Conservation (phyloP, 2,797 vertebrate species). For the Mallotus villosus region DNA sequence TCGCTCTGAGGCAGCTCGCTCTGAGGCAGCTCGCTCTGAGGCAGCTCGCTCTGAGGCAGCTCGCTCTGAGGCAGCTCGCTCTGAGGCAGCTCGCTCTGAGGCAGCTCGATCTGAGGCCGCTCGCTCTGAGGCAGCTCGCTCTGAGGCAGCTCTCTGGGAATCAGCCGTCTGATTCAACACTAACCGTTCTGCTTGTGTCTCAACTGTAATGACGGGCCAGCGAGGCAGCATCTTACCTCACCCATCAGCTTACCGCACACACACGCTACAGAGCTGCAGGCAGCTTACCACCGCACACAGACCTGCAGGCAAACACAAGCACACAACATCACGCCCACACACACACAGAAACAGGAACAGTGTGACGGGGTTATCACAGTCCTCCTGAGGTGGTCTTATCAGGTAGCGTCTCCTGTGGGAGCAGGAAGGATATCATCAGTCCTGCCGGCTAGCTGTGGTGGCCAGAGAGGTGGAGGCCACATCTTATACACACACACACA, state of each 20-base stretch:
- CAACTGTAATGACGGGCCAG: no score
- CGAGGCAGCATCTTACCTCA: background rate
- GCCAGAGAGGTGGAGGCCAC: background rate
- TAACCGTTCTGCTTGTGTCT: slow-evolving; percentile 27
- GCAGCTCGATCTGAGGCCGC: no score
- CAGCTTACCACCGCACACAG: slow-evolving; percentile 50
- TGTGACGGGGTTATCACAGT: slow-evolving; percentile 24
- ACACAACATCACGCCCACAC: background rate
- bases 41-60: no score
- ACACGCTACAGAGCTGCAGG: slow-evolving; percentile 52
- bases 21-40: no score
- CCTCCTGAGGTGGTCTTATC: slow-evolving; percentile 1
- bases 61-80: slow-evolving; percentile 32
- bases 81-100: no score
- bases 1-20: no score
- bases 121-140: no score
- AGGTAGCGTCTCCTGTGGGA: slow-evolving; percentile 7
- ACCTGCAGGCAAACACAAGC: slow-evolving; percentile 34
- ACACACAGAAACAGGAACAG: slow-evolving; percentile 11
- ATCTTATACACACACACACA: slow-evolving; percentile 10
- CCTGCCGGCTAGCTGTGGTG: background rate
- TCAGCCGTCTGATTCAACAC: slow-evolving; percentile 35
- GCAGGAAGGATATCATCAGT: slow-evolving; percentile 4
- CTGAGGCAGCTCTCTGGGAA: no score
- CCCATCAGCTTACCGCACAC: slow-evolving; percentile 49